Base-by-base conservation (phyloP, 2,113 vertebrate species). In the Austrofundulus limnaeus region DNA sequence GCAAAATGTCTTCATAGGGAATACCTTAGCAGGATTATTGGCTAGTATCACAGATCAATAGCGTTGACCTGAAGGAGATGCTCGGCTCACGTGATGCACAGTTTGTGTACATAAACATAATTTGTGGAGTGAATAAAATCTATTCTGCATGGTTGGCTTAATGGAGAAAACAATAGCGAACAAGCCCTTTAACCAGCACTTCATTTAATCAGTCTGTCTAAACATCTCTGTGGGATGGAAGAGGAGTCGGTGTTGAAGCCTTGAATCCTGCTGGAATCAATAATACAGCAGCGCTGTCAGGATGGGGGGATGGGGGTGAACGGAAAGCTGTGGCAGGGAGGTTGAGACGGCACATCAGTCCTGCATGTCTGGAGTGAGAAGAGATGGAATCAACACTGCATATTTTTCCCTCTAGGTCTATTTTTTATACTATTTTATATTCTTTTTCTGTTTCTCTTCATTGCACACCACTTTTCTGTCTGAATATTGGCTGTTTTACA, bases 201-300 rank as follows among this genome's bases (percentile, higher is more conserved):
- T 77, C 45, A 56, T 77, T 69, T 55, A 65, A 19, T 66, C 79
- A 69, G 61, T 60, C 56, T 57, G 57, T 78, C 55, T 73, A 74
- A 85, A 77, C 55, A 73, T 76, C 75, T 77, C 70, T 28, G 15
- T 73, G 80, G 82, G 75, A 79, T 58, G 80, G 68, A 88, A 84
- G 57, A 79, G 59, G 83, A 88, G 72, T 68, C 63, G 43, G 70
- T 78, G 37, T 39, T 62, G 66, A 64, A 72, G 50, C 57, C 75
- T 50, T 66, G 80, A 80, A 51, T 81, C 55, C 48, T 78, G 38
- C 60, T 61, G 61, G 65, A 80, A 88, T 88, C 85, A 83, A 87
- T 91, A 88, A 82, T 75, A 85, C 67, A 78, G 78, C 67, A 76
- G 67, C 61, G 54, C 61, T 66, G 81, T 84, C 45, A 53, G 67